Evolutionary conservation across 1,140 invertebrate genomes (phyloP).

Genomic region (Anastrepha ludens): DNA sequence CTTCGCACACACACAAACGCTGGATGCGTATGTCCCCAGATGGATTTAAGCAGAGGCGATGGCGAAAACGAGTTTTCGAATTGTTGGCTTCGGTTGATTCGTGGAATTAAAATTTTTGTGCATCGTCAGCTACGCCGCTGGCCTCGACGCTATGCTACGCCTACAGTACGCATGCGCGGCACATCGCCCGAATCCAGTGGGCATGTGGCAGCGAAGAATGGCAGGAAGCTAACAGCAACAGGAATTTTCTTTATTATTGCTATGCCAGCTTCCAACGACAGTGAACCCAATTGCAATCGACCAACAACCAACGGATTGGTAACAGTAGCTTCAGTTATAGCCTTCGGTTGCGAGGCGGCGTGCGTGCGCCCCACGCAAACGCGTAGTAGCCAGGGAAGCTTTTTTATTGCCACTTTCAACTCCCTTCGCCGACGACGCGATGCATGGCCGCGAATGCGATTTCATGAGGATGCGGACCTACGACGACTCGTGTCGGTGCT

Average conservation of each 20-base stretch:
- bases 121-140: constrained; percentile 4
- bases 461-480: neutral
- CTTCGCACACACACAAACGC: neutral
- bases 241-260: constrained; percentile 55
- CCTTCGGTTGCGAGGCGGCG: neutral
- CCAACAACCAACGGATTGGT: neutral
- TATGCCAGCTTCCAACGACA: constrained; percentile 26
- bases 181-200: neutral
- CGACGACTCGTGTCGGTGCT: neutral
- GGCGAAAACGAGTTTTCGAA: neutral
- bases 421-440: neutral
- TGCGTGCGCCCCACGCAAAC: constrained; percentile 40
- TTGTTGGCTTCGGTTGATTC: constrained; percentile 24
- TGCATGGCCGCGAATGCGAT: neutral
- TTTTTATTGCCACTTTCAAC: neutral
- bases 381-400: constrained; percentile 1
- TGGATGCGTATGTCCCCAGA: neutral
- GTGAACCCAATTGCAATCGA: neutral
- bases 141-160: neutral
- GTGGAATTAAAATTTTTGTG: constrained; percentile 52
- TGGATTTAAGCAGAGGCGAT: neutral
- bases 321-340: constrained; percentile 35
- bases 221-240: constrained; percentile 42
- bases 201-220: constrained; percentile 9
- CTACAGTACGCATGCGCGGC: neutral